Base-by-base conservation (phyloP, 2,113 vertebrate species). In the Prunella himalayana region DNA sequence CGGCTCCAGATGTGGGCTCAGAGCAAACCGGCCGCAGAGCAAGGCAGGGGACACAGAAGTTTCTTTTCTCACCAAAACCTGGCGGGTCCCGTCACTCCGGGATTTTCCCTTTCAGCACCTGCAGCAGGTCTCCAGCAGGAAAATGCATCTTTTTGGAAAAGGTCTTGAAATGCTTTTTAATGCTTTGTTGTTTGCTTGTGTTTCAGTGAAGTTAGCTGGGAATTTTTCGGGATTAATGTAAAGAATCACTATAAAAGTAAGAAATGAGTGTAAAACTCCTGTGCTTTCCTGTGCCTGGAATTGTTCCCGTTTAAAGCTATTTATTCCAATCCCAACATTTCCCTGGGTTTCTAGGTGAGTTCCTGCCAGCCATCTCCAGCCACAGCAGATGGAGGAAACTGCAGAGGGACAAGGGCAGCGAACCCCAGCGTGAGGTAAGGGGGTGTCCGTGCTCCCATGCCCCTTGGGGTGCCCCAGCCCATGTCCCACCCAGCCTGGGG, bases 401-500 rank as follows among this genome's bases (percentile, higher is more conserved):
- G 6, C n/a, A 7, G 45, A 50, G 47, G 63, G 37, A 16, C 59
- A 3, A 24, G 42, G 72, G 61, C 47, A 66, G 82, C 2, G 0
- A 31, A n/a, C 4, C 15, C 2, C 23, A 18, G 83, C 7, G 0
- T 1, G 56, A 87, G 94, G 93, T 91, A 94, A 79, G 90, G 82
- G 53, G 31, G 21, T 8, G 31, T 8, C 47, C 2, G 8, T 1
- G 25, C 49, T 50, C 18, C 23, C 28, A 5, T 13, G 35, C 2
- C 0, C 13, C 5, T 25, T 6, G 51, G 44, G 61, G 51, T 9
- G 35, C 30, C 30, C 35, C 82, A n/a, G 30, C 51, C 24, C 35
- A 0, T 1, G n/a, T 49, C 42, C 85, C 4, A 0, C 71, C 0
- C 5, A 61, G 73, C 44, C 57, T 10, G 4, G 41, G 17, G 25